These are phyloP conservation scores for Pachypeltis micranthus DNA, from an alignment of 1,140 invertebrate genomes.

Conservation along the genomic window DNA sequence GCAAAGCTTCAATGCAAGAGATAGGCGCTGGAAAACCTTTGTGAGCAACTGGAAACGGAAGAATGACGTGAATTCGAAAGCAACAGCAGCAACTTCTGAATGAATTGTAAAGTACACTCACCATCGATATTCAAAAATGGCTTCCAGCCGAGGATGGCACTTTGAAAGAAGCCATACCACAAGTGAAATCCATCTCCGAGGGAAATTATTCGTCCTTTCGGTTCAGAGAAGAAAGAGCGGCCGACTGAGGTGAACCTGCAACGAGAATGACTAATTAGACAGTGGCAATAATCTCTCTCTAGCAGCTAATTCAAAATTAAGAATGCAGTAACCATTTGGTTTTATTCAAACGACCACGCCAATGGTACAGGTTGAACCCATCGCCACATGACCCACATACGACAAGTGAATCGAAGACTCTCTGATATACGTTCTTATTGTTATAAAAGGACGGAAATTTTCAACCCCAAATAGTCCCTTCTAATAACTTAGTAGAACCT, in stretches of 20 bases:
- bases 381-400: too few relatives aligned
- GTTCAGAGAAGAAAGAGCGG: slow-evolving; percentile 42
- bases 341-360: too few relatives aligned
- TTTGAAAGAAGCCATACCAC: slow-evolving; percentile 60
- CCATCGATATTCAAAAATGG: slow-evolving; percentile 65
- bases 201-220: slow-evolving; percentile 28
- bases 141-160: slow-evolving; percentile 55
- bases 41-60: slow-evolving; percentile 42
- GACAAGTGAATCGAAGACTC: too few relatives aligned
- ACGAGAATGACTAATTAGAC: too few relatives aligned
- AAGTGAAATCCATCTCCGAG: slow-evolving; percentile 53
- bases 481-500: too few relatives aligned
- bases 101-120: slow-evolving; percentile 29
- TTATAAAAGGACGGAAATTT: too few relatives aligned
- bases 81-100: neutral
- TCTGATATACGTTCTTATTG: too few relatives aligned
- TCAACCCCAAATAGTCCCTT: too few relatives aligned
- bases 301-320: too few relatives aligned
- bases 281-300: too few relatives aligned
- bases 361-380: too few relatives aligned
- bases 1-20: slow-evolving; percentile 13
- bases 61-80: neutral
- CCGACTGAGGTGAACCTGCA: slow-evolving; percentile 42
- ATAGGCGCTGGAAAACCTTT: slow-evolving; percentile 48
- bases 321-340: too few relatives aligned